Base-by-base conservation (phyloP, 2,888 invertebrate species). In the Spialia ferax region DNA sequence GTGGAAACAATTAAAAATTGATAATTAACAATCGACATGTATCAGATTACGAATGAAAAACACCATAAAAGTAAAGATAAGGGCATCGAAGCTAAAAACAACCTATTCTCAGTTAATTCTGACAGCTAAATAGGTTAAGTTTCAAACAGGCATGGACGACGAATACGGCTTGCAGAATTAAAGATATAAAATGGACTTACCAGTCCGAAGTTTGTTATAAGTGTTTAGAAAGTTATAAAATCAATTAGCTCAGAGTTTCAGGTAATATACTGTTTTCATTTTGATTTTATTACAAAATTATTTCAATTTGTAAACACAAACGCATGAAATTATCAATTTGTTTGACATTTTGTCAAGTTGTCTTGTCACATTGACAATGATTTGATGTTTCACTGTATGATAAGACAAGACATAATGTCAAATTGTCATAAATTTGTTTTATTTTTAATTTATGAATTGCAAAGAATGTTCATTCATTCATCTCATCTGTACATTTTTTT, bases 121-220 rank as follows among this genome's bases (percentile, higher is more conserved):
- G 86, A 87, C 87, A 88, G 87, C 70, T 67, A 85, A 86, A 85
- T 88, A 89, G 89, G 87, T 89, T 87, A 71, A 38, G 61, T 60
- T 68, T 69, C 22, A 69, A 69, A 69, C 68, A 71, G 57, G 50
- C 74, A 68, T 67, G 74, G 75, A 70, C 71, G 67, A 6, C 8
- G 26, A 56, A 65, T 71, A 75, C 77, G 77, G 75, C 60, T 68
- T 63, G n/a, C 26, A 56, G 66, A 72, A 70, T 64, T 69, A 56
- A 66, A 62, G 29, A 67, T 69, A 73, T 74, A 77, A 77, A 79
- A 73, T 78, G 77, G 59, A 76, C 73, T 73, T 71, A 79, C 73
- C 64, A 45, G 52, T 48, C 15, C 52, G 4, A 29, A 22, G 10
- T 35, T 42, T 63, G 13, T n/a, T 57, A 23, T n/a, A 55, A 54